Percentiles rank a stretch among this genome's conserved stretches.
Evolutionary conservation across 2,888 invertebrate genomes (phyloP).

Genomic region (Melieria omissa): DNA sequence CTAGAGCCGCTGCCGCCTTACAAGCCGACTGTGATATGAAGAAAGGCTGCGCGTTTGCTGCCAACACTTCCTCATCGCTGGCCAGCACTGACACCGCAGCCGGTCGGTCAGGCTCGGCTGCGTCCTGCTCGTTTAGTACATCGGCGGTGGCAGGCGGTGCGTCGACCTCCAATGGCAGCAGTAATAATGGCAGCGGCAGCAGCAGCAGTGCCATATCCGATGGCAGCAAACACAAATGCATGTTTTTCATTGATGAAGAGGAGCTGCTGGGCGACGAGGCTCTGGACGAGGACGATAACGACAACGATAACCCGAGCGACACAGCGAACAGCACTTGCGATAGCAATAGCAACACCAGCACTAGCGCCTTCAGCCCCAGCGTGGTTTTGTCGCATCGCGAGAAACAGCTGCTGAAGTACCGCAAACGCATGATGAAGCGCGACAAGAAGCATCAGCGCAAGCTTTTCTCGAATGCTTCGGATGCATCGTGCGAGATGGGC

Average conservation of each 20-base stretch:
- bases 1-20: no score
- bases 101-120: no score
- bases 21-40: no score
- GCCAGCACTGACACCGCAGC: no score
- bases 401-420: conserved; percentile 65
- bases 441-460: conserved; percentile 62
- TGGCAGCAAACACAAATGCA: conserved; percentile 72
- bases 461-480: conserved; percentile 36
- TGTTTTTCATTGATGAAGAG: conserved; percentile 74
- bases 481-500: conserved; percentile 6
- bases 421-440: conserved; percentile 65
- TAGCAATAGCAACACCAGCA: conserved; percentile 29
- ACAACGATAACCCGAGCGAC: conserved; percentile 37
- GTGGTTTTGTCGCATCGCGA: conserved; percentile 61
- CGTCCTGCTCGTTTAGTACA: no score
- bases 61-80: no score
- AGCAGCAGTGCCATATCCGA: conserved; percentile 20
- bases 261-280: conserved; percentile 63
- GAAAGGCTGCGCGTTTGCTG: no score
- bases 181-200: conserved; percentile 38
- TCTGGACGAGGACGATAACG: conserved; percentile 37
- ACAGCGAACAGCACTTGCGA: conserved; percentile 39
- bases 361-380: conserved; percentile 29
- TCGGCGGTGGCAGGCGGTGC: no score
- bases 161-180: conserved; percentile 15